phyloP scores from a whole-genome alignment of 2,888 invertebrate species.

The Archips crataeganus region DNA sequence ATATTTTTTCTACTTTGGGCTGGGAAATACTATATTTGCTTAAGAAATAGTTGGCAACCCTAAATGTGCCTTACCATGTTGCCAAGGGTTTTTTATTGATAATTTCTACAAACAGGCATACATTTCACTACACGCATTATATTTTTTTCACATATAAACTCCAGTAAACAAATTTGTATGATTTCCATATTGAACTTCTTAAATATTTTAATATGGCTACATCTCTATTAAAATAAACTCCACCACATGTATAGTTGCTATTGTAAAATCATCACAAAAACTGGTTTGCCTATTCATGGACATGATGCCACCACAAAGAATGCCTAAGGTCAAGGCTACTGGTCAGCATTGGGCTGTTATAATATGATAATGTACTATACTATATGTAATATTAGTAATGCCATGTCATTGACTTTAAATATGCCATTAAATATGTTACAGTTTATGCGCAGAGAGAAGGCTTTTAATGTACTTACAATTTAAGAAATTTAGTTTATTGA shows the following conservation, averaged over 20 bases:
- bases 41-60: too few species aligned
- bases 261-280: slow-evolving; percentile 47
- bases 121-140: too few species aligned
- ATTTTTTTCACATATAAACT: too few species aligned
- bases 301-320: slow-evolving; percentile 54
- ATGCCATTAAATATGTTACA: slow-evolving; percentile 5
- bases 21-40: too few species aligned
- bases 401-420: slow-evolving; percentile 31
- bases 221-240: slow-evolving; percentile 3
- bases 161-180: too few species aligned
- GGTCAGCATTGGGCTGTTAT: slow-evolving; percentile 23
- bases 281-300: slow-evolving; percentile 52
- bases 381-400: slow-evolving; percentile 2
- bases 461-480: too few species aligned
- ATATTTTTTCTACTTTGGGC: too few species aligned
- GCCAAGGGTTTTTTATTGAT: too few species aligned
- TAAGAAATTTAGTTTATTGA: too few species aligned
- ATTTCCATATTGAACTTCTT: neutral
- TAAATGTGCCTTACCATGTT: too few species aligned
- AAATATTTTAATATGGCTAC: neutral
- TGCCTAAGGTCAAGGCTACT: slow-evolving; percentile 60
- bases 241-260: slow-evolving; percentile 21
- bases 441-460: neutral
- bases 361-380: slow-evolving; percentile 31
- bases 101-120: too few species aligned